Conservation (phyloP, 2,888 invertebrate genomes). For the Camponotus fellah region DNA sequence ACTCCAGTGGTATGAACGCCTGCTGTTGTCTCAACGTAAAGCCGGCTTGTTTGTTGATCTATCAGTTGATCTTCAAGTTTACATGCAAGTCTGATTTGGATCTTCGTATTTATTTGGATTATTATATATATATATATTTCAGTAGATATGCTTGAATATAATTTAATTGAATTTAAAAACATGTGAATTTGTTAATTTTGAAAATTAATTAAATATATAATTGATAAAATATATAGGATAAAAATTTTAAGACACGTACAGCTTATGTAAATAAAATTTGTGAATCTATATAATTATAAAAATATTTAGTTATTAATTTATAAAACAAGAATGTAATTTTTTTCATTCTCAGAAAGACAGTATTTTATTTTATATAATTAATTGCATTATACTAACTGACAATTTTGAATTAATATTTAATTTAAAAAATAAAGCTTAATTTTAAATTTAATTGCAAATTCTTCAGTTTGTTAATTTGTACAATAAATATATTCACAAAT, state of each 20-base stretch:
- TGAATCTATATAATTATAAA: background rate
- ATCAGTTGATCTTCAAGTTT: background rate
- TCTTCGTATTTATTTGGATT: background rate
- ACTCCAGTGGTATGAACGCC: background rate
- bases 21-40: background rate
- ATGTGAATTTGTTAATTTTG: background rate
- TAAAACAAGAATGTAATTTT: background rate
- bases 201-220: background rate
- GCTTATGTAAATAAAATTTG: slow-evolving; percentile 1
- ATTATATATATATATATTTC: too few relatives aligned
- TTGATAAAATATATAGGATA: background rate
- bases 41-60: slow-evolving; percentile 13
- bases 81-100: background rate
- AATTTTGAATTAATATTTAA: background rate
- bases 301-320: background rate
- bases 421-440: background rate
- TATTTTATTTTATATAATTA: background rate
- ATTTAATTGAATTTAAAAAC: background rate
- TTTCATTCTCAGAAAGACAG: background rate
- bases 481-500: background rate
- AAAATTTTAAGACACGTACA: background rate
- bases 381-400: background rate
- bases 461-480: background rate
- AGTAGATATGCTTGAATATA: background rate
- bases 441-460: background rate